Percentiles rank a stretch among this genome's conserved stretches.
phyloP scores from a whole-genome alignment of 2,113 vertebrate species.

The Bufo gargarizans region DNA sequence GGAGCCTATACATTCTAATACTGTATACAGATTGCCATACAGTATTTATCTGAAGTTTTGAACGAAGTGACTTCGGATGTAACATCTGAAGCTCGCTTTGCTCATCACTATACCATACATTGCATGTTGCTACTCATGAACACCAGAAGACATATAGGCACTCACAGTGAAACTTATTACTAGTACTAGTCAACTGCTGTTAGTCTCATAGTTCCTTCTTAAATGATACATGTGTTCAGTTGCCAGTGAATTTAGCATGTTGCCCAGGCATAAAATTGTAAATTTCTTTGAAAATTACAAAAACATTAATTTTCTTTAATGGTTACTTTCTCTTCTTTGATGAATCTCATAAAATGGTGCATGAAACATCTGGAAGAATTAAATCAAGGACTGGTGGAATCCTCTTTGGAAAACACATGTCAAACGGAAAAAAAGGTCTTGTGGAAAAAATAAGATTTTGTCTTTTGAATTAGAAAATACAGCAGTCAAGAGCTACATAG shows the following conservation, averaged over 20 bases:
- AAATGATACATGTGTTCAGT: conserved; percentile 21
- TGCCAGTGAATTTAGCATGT: conserved; percentile 18
- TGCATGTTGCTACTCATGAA: neutral
- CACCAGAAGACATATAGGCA: conserved; percentile 10
- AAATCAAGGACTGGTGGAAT: conserved; percentile 71
- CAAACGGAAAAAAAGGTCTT: conserved; percentile 64
- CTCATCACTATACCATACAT: too few relatives aligned
- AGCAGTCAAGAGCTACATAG: conserved; percentile 59
- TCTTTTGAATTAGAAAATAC: conserved; percentile 66
- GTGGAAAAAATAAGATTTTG: conserved; percentile 70
- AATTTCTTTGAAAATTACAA: conserved; percentile 39
- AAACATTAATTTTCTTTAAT: conserved; percentile 46
- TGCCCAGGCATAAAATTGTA: conserved; percentile 46
- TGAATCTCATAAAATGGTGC: conserved; percentile 66
- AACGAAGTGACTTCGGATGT: too few relatives aligned
- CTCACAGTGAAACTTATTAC: neutral
- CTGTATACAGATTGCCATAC: too few relatives aligned
- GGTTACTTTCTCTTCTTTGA: conserved; percentile 65
- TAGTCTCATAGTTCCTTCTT: neutral
- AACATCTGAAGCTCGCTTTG: too few relatives aligned
- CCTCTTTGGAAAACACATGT: conserved; percentile 67
- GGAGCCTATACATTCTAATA: too few relatives aligned
- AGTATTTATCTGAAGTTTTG: too few relatives aligned
- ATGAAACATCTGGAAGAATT: conserved; percentile 74
- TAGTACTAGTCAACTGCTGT: neutral